Evolutionary conservation across 1,140 invertebrate genomes (phyloP).

Genomic region (Dinothrombium tinctorium): DNA sequence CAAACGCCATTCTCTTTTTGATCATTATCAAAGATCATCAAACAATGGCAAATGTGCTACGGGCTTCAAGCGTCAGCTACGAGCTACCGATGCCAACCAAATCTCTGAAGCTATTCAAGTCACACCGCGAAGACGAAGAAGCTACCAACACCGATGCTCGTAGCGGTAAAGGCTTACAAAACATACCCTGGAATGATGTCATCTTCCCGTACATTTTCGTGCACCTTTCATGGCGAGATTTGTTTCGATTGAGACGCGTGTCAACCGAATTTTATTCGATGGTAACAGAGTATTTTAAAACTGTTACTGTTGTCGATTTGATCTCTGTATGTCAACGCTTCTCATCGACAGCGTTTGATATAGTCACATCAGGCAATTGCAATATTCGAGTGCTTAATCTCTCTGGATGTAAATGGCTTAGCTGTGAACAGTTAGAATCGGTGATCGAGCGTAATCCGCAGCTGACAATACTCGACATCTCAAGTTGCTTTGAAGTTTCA

Average conservation of each 20-base stretch:
- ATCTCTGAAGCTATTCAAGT: too few species aligned
- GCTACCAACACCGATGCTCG: too few species aligned
- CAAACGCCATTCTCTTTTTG: too few species aligned
- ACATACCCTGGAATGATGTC: constrained; percentile 14
- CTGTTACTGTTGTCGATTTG: constrained; percentile 8
- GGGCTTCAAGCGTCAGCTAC: too few species aligned
- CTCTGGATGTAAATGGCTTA: constrained; percentile 21
- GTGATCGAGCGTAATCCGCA: constrained; percentile 18
- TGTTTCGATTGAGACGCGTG: constrained; percentile 11
- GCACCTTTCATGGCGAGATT: constrained; percentile 7
- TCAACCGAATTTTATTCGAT: constrained; percentile 3
- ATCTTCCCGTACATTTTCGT: constrained; percentile 12
- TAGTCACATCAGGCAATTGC: constrained; percentile 3
- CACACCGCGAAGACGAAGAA: too few species aligned
- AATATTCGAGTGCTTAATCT: constrained; percentile 15
- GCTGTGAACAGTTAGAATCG: constrained; percentile 17
- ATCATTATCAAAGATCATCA: too few species aligned
- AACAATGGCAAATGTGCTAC: too few species aligned
- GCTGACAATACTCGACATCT: constrained; percentile 18
- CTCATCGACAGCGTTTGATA: constrained; percentile 5
- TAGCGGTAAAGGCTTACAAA: too few species aligned
- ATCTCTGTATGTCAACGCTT: constrained; percentile 1
- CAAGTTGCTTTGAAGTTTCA: constrained; percentile 18
- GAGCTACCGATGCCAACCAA: too few species aligned
- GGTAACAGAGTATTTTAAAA: constrained; percentile 10